Base-by-base conservation (phyloP, 2,888 invertebrate genomes). In the Polylopha cassiicola region DNA sequence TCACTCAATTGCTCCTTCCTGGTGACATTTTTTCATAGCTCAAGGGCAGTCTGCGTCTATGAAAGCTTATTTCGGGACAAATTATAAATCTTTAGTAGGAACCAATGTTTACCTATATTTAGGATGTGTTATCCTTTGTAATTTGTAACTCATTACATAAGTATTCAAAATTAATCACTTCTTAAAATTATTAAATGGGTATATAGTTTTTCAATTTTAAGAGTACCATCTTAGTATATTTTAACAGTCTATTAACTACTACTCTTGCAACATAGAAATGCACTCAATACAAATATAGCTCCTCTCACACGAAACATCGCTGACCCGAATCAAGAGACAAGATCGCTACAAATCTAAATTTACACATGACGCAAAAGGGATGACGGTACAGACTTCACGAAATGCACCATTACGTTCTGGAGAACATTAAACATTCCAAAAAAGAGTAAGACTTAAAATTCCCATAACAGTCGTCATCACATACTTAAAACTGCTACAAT, bases 1-100 rank as follows among this genome's bases (percentile, higher is more conserved):
- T 73, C 66, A 58, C 55, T 68, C 76, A 79, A 81, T 82, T 76
- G 67, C 49, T 56, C 53, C 69, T 77, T 82, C 81, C 80, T 73
- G 78, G 53, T 61, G 59, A 71, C 76, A 71, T 61, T 69, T 63
- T 65, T 63, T 58, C 53, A n/a, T 56, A 60, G 56, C 52, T 59
- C 72, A 77, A 80, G 77, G 76, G 53, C 70, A 52, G 20, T 44
- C 56, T 54, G 51, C 58, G 56, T 50, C 39, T 50, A 55, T 22
- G 27, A 17, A 4, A 22, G 0, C 13, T 14, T 33, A 30, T 30
- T 41, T 26, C 8, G 18, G 30, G 32, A n/a, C n/a, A n/a, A n/a
- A n/a, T n/a, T n/a, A n/a, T n/a, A n/a, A n/a, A n/a, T n/a, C n/a
- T n/a, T n/a, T n/a, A n/a, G n/a, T n/a, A n/a, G n/a, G n/a, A n/a